Conservation (phyloP, 2,797 vertebrate genomes). For the Macroramphosus scolopax region DNA sequence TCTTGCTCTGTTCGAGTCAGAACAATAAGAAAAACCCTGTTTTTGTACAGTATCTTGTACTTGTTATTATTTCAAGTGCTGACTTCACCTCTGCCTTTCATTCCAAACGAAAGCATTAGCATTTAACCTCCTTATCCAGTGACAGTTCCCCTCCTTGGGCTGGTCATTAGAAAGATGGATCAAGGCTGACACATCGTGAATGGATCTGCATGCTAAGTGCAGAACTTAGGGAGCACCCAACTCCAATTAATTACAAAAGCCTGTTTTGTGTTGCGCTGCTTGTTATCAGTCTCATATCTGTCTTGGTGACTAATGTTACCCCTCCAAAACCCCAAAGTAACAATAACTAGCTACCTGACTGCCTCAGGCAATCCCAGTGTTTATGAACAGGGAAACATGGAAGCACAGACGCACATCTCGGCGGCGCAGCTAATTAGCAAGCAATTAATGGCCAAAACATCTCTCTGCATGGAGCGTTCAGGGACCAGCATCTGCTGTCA, state of each 20-base stretch:
- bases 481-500: constrained; percentile 51
- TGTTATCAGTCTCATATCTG: constrained; percentile 60
- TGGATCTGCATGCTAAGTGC: constrained; percentile 51
- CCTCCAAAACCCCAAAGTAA: constrained; percentile 41
- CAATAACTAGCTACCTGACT: constrained; percentile 42
- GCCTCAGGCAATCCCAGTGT: constrained; percentile 38
- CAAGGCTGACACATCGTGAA: constrained; percentile 45
- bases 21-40: too few species aligned
- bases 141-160: constrained; percentile 53
- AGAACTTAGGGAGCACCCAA: constrained; percentile 41
- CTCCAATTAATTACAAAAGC: constrained; percentile 60
- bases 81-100: neutral
- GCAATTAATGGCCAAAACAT: constrained; percentile 32
- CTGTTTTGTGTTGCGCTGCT: constrained; percentile 47
- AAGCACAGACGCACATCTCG: constrained; percentile 23
- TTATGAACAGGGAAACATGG: constrained; percentile 42
- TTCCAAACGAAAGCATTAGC: constrained; percentile 12
- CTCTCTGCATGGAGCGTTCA: constrained; percentile 15
- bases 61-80: neutral
- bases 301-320: constrained; percentile 47
- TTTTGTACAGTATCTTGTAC: too few species aligned
- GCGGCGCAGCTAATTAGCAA: constrained; percentile 51
- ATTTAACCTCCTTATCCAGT: constrained; percentile 20
- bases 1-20: too few species aligned
- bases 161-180: constrained; percentile 56